Percentiles rank a stretch among this genome's conserved stretches.
Conservation (phyloP, 2,113 vertebrate genomes). For the Anthoscopus minutus region DNA sequence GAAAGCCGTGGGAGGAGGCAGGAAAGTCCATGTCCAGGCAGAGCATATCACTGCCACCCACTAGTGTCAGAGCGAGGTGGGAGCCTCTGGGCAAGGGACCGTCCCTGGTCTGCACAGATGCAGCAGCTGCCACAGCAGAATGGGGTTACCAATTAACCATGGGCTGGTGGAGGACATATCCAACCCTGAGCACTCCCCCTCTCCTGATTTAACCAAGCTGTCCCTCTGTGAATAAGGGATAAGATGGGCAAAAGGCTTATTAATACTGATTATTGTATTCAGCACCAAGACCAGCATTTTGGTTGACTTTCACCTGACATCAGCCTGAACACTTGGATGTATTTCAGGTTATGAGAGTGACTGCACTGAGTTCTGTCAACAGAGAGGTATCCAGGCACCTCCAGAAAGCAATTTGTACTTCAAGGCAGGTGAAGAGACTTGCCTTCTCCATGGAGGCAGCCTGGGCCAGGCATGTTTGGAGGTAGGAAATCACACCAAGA, state of each 20-base stretch:
- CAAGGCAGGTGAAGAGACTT: neutral
- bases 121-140: fast-evolving
- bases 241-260: neutral
- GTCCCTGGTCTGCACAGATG: neutral
- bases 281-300: neutral
- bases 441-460: neutral
- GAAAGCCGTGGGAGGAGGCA: neutral
- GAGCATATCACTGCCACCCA: neutral
- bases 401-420: neutral
- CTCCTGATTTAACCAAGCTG: neutral
- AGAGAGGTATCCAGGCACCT: neutral
- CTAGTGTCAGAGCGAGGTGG: fast-evolving
- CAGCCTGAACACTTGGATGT: neutral
- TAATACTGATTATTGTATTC: neutral
- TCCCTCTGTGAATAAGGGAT: neutral
- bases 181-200: neutral
- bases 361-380: neutral
- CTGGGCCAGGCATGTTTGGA: neutral
- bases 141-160: neutral
- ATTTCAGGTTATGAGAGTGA: neutral
- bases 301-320: neutral
- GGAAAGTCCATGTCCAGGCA: neutral
- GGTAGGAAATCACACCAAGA: neutral
- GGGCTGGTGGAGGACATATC: neutral
- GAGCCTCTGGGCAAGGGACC: neutral